phyloP scores from a whole-genome alignment of 2,113 vertebrate species.

The Leptodactylus fuscus region DNA sequence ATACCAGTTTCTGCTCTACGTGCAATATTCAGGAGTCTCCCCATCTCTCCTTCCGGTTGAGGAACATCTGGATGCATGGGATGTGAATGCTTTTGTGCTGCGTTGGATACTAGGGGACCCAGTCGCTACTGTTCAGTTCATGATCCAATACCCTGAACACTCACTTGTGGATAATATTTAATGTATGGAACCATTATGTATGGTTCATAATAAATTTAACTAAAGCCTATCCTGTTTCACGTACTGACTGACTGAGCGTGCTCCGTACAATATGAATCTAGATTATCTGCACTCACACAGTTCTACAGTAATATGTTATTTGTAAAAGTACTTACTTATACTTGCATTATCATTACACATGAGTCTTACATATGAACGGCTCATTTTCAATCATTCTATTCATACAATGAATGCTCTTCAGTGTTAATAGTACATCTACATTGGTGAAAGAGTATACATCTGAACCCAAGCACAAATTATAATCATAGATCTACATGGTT shows the following conservation, averaged over 20 bases:
- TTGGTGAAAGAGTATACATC: background rate
- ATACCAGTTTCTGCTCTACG: conserved; percentile 87
- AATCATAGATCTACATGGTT: background rate
- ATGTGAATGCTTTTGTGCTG: conserved; percentile 26
- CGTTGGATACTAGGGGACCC: background rate
- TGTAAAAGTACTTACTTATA: background rate
- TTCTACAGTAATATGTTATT: background rate
- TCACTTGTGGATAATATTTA: background rate
- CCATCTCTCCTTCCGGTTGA: conserved; percentile 75
- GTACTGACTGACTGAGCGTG: background rate
- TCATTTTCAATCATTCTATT: background rate
- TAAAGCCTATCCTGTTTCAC: background rate
- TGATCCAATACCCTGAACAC: background rate
- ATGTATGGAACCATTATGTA: background rate
- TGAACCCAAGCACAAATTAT: background rate
- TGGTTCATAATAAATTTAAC: background rate
- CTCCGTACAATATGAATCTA: background rate
- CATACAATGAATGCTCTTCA: background rate
- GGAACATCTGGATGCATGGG: conserved; percentile 14
- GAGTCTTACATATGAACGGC: background rate
- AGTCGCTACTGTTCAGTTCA: conserved; percentile 28
- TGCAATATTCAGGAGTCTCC: conserved; percentile 68
- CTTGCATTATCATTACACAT: background rate
- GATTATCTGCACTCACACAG: background rate
- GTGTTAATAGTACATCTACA: background rate